Percentiles rank a stretch among this genome's conserved stretches.
Evolutionary conservation across 1,140 invertebrate genomes (phyloP).

Genomic region (Dreissena rostriformis): DNA sequence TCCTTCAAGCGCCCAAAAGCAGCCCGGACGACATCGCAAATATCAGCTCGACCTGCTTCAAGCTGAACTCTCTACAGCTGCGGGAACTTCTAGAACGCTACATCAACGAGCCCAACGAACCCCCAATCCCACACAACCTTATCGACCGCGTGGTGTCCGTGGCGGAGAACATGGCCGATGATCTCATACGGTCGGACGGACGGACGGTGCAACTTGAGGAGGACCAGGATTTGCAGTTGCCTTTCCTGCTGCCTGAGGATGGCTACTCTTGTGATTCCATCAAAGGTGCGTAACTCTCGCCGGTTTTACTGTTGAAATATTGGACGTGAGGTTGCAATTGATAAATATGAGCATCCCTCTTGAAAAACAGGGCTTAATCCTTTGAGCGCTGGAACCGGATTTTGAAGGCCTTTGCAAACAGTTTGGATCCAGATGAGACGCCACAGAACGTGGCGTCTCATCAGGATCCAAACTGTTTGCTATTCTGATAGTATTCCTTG

Average conservation of each 20-base stretch:
- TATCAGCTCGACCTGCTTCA: conserved; percentile 97
- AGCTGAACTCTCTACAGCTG: conserved; percentile 98
- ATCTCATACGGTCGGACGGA: conserved; percentile 93
- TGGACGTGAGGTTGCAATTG: too few species aligned
- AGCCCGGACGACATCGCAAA: conserved; percentile 95
- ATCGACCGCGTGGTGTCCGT: conserved; percentile 85
- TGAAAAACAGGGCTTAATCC: too few species aligned
- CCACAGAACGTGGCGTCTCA: too few species aligned
- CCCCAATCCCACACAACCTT: conserved; percentile 81
- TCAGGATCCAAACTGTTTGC: too few species aligned
- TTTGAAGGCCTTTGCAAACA: too few species aligned
- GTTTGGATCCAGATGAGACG: too few species aligned
- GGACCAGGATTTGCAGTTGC: conserved; percentile 93
- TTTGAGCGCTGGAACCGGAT: too few species aligned
- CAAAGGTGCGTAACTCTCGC: conserved; percentile 83
- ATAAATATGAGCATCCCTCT: too few species aligned
- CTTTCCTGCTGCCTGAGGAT: conserved; percentile 97
- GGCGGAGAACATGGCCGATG: conserved; percentile 96
- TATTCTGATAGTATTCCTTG: too few species aligned
- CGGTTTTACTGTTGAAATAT: too few species aligned
- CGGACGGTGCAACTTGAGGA: conserved; percentile 90
- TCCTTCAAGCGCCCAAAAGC: conserved; percentile 90
- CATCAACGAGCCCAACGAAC: conserved; percentile 87
- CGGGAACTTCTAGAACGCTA: conserved; percentile 89
- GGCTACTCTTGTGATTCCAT: conserved; percentile 99